Evolutionary conservation across 2,113 vertebrate genomes (phyloP), one percentile per base, ranked within the genome.

Genomic region (Antidorcas marsupialis): DNA sequence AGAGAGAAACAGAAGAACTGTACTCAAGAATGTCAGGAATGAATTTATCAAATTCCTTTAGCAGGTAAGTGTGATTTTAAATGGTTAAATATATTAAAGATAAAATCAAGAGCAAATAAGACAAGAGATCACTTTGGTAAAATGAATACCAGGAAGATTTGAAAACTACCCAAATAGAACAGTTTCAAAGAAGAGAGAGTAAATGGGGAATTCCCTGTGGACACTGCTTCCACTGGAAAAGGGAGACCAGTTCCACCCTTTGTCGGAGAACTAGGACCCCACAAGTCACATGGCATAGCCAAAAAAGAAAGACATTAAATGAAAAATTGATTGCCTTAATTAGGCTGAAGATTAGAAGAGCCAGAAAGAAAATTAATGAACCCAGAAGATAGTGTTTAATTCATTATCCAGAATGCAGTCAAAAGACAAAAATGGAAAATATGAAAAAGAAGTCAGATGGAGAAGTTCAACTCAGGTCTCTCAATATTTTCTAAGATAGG

Each of bases 291-390:
- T 45, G 39, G 74, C 39, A 78, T 16, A 28, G 39, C 74, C 23
- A 45, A 78, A 79, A 79, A 79, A 30, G 50, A n/a, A 82, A 52
- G 60, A 52, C 33, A 81, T 78, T 82, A 76, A 95, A 60, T 59
- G 52, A 67, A 89, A 95, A 94, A 78, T 10, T 45, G 33, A 67
- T 64, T 16, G 6, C 33, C 53, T 33, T 7, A 71, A 87, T 45
- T 67, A 52, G 27, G 33, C 81, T 87, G 19, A 62, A 84, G 74
- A 94, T 79, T 87, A 87, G 81, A 88, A n/a, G 9, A 86, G 60
- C 47, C 59, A 78, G 90, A 67, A 81, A 93, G 78, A 97, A 93
- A 97, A 96, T 89, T 45, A 86, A 93, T 94, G 90, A 89, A 52
- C 53, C 47, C 47, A 17, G 78, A 93, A 95, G 45, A 84, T 57